Evolutionary conservation across 2,113 vertebrate species (phyloP).

Genomic region (Edolisoma coerulescens): DNA sequence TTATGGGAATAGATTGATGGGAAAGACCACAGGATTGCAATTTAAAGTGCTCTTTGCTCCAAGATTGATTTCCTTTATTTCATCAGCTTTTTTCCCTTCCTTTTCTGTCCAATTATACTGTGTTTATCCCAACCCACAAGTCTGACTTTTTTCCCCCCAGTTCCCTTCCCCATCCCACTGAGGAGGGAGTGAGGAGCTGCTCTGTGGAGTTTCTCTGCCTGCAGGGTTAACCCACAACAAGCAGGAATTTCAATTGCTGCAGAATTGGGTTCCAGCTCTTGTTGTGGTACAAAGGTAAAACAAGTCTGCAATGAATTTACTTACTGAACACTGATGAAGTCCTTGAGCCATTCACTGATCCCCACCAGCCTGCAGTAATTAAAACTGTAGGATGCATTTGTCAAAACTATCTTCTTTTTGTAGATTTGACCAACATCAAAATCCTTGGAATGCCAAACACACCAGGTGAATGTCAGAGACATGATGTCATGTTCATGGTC

Average conservation of each 20-base stretch:
- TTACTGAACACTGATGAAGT: conserved; percentile 83
- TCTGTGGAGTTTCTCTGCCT: not conserved
- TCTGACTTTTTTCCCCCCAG: not conserved
- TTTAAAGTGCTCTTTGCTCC: not conserved
- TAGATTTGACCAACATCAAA: conserved; percentile 88
- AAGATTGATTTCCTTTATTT: not conserved
- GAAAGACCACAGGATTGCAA: not conserved
- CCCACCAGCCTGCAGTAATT: conserved; percentile 82
- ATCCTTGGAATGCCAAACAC: conserved; percentile 73
- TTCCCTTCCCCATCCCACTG: not conserved
- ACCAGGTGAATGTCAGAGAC: not conserved
- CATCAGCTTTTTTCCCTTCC: not conserved
- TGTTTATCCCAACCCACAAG: not conserved
- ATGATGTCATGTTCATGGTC: not conserved
- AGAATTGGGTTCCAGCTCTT: not conserved
- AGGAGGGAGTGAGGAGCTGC: not conserved
- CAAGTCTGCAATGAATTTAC: not conserved
- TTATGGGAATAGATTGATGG: not conserved
- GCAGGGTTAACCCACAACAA: not conserved
- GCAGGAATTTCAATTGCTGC: not conserved
- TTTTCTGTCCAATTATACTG: not conserved
- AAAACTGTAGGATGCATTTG: conserved; percentile 79
- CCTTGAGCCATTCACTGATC: conserved; percentile 75
- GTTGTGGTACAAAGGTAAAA: not conserved
- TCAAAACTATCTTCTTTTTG: conserved; percentile 84